Evolutionary conservation across 2,113 vertebrate species (phyloP).

Genomic region (Beaufortia kweichowensis): DNA sequence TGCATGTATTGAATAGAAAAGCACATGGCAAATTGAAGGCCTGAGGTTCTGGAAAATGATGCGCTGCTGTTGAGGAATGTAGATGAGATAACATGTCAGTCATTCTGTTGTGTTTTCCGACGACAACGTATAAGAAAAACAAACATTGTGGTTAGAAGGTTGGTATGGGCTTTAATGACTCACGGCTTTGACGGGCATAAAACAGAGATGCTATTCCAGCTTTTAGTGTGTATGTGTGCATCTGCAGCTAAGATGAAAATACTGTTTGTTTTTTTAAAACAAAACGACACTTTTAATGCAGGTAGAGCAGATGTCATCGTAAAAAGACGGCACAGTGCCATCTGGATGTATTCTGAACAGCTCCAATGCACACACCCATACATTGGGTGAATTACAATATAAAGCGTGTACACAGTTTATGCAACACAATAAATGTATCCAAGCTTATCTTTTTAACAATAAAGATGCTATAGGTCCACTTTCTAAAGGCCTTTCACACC

Average conservation of each 20-base stretch:
- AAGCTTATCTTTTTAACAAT: too few species aligned
- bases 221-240: neutral
- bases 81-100: conserved; percentile 17
- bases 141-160: conserved; percentile 1
- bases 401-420: neutral
- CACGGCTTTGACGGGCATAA: neutral
- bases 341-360: neutral
- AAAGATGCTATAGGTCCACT: too few species aligned
- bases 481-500: too few species aligned
- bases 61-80: conserved; percentile 25
- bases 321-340: neutral
- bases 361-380: neutral
- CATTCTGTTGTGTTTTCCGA: neutral
- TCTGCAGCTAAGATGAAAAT: neutral
- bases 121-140: conserved; percentile 2
- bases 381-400: too few species aligned
- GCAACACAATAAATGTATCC: too few species aligned
- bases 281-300: neutral
- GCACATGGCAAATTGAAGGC: neutral
- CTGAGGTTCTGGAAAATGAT: conserved; percentile 18
- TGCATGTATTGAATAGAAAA: conserved; percentile 20
- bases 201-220: neutral
- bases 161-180: neutral
- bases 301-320: neutral
- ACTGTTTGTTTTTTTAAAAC: neutral